A percentile compares a stretch with the other conserved stretches of the same genome.
phyloP scores from a whole-genome alignment of 1,140 invertebrate genomes.

The Anastrepha ludens region DNA sequence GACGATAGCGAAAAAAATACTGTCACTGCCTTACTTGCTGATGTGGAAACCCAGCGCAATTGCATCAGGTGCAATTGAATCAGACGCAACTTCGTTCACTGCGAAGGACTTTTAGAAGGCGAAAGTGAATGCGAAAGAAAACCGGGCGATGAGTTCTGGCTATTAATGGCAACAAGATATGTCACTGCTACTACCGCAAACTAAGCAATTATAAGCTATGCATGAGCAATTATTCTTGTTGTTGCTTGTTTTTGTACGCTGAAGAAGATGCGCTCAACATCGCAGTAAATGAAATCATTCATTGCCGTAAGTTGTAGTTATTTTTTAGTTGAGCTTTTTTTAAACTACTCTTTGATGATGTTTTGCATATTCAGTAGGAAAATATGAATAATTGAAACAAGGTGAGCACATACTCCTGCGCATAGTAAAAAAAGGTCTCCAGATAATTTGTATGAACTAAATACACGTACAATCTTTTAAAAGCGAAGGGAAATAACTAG shows the following conservation, averaged over 20 bases:
- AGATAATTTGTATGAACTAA: too few species aligned
- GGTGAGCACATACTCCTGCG: too few species aligned
- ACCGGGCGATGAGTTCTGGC: neutral
- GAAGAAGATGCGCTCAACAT: neutral
- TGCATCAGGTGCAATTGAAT: constrained; percentile 52
- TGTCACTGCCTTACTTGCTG: neutral
- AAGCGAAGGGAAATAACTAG: too few species aligned
- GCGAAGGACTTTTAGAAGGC: neutral
- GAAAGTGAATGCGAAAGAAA: constrained; percentile 8
- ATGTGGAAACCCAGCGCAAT: constrained; percentile 24
- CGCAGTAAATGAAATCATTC: neutral
- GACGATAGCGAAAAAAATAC: neutral
- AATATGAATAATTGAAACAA: too few species aligned
- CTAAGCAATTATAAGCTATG: neutral
- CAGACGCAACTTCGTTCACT: neutral
- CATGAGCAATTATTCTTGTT: neutral
- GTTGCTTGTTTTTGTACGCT: neutral
- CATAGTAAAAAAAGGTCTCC: too few species aligned
- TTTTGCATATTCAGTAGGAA: neutral
- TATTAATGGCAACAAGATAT: neutral
- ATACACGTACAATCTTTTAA: too few species aligned
- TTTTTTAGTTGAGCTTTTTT: neutral
- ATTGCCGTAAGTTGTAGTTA: neutral
- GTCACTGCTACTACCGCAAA: neutral
- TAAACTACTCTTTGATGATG: neutral